Evolutionary conservation across 2,113 vertebrate species (phyloP).

Genomic region (Falcunculus frontatus): DNA sequence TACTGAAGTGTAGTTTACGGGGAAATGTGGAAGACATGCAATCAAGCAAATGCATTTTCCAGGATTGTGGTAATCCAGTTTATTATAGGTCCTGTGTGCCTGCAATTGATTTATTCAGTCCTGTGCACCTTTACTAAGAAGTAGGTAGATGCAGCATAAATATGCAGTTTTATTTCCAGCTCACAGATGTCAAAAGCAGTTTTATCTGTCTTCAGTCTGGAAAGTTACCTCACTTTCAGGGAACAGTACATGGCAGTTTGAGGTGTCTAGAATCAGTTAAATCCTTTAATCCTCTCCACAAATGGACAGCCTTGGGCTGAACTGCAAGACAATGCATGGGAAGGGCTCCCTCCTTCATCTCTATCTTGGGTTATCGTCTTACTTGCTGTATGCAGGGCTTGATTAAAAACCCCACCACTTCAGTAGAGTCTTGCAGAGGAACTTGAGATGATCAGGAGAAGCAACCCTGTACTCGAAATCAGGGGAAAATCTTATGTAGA

Average conservation of each 20-base stretch:
- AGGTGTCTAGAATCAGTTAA: neutral
- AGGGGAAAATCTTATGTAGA: neutral
- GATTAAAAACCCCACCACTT: neutral
- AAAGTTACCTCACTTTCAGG: neutral
- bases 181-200: neutral
- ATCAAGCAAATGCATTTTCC: slow-evolving; percentile 7
- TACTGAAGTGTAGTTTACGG: neutral
- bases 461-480: neutral
- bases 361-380: neutral
- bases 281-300: neutral
- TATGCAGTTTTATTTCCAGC: neutral
- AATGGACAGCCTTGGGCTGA: neutral
- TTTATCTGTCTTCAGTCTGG: neutral
- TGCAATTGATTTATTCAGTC: neutral
- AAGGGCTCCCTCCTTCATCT: neutral
- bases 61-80: neutral
- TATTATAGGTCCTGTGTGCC: neutral
- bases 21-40: neutral
- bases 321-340: neutral
- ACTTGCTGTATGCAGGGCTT: neutral
- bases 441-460: neutral
- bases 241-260: neutral
- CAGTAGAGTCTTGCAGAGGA: neutral
- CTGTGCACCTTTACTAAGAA: neutral
- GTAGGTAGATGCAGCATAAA: neutral